These are phyloP conservation scores for Cyclophora punctaria DNA, from an alignment of 2,888 invertebrate species.

Conservation along the genomic window DNA sequence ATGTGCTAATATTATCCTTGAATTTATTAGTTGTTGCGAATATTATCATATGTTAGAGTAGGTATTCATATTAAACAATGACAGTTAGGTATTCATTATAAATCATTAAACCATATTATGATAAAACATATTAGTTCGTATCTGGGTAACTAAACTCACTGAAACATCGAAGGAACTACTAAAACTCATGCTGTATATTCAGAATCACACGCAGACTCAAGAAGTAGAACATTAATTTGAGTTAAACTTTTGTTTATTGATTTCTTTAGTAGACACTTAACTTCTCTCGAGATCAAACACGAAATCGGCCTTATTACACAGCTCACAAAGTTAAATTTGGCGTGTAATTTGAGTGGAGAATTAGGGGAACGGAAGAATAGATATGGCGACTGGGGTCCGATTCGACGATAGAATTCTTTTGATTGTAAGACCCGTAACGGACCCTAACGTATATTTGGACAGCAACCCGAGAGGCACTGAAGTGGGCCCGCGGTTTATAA, in stretches of 20 bases:
- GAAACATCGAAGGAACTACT: no score
- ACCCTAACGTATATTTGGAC: constrained; percentile 74
- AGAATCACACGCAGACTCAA: constrained; percentile 27
- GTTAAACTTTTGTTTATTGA: constrained; percentile 70
- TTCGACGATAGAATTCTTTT: constrained; percentile 63
- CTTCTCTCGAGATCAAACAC: constrained; percentile 25
- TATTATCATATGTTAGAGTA: no score
- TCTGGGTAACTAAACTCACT: neutral
- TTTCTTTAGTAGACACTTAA: constrained; percentile 67
- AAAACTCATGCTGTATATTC: constrained; percentile 34
- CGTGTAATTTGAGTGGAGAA: constrained; percentile 15
- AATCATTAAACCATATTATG: no score
- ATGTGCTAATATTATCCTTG: no score
- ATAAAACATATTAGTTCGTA: no score
- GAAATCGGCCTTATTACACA: constrained; percentile 18
- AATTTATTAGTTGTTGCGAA: no score
- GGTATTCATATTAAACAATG: no score
- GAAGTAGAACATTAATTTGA: constrained; percentile 60
- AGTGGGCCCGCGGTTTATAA: constrained; percentile 68
- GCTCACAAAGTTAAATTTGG: constrained; percentile 20
- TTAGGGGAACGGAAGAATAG: constrained; percentile 67
- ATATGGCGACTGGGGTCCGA: constrained; percentile 55
- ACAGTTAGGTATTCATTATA: no score
- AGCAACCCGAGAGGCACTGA: constrained; percentile 66
- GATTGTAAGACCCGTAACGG: constrained; percentile 63